Base-by-base conservation (phyloP, 2,113 vertebrate genomes). In the Thalassoma bifasciatum region DNA sequence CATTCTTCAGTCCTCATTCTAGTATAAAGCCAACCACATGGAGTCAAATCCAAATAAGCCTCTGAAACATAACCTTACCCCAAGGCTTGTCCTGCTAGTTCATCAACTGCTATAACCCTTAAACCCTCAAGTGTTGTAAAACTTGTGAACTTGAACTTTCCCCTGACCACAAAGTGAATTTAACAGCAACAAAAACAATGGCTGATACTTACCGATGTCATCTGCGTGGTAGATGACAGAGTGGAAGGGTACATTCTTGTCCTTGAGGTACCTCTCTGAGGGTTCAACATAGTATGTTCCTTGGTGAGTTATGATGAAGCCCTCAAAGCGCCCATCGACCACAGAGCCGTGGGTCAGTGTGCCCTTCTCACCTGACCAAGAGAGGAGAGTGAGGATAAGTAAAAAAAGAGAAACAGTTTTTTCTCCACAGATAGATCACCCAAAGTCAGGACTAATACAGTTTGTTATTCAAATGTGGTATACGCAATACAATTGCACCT, bases 211-310 rank as follows among this genome's bases (percentile, higher is more conserved):
- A 99, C 98, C 84, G 61, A 99, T 95, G 89, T 99, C 97, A 83
- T 97, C 95, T 91, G 99, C 98, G 37, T 99, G 98, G 92, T 99
- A 99, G 84, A 99, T 99, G 91, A 99, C 93, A 14, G 98, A 99
- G 81, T 99, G 98, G 91, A 96, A 98, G 5, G 95, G 93, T 5
- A 94, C 88, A 19, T 86, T 88, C 83, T 85, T 91, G 78, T 94
- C 93, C 90, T 95, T 93, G 63, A 98, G 92, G 83, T 99, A 99
- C 92, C 98, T 94, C 86, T 99, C 97, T 13, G 96, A 94, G 66
- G 97, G 98, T 80, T 99, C 98, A 75, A 99, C 91, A 61, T 98
- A 99, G 91, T 96, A 99, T 6, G 93, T 97, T 66, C 98, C 98
- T 76, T 95, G 92, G 59, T 92, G 94, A 65, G 96, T 98, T 81